These are phyloP conservation scores for Montipora cactus DNA, from an alignment of 64 coral and sea anemone genomes.

Conservation along the genomic window DNA sequence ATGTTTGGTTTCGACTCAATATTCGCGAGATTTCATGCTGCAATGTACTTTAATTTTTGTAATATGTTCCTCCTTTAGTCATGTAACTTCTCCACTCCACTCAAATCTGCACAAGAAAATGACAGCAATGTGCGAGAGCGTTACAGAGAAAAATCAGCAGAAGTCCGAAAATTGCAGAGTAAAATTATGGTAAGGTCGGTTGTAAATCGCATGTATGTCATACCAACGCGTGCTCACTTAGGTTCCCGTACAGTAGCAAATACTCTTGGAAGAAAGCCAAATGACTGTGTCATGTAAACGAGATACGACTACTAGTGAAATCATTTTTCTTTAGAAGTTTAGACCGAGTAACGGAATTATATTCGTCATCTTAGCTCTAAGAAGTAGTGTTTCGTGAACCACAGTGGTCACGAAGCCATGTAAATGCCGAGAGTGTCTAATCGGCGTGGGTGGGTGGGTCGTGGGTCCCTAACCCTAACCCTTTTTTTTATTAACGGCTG, in stretches of 20 bases:
- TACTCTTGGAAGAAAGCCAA: not conserved
- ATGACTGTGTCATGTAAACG: too few relatives aligned
- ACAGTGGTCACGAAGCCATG: too few relatives aligned
- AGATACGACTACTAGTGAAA: too few relatives aligned
- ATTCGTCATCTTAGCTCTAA: too few relatives aligned
- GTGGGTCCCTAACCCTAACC: too few relatives aligned
- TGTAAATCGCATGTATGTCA: not conserved
- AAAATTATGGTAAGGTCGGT: conserved; percentile 90
- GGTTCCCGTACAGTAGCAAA: not conserved
- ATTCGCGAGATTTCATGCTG: too few relatives aligned
- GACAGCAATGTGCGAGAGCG: conserved; percentile 73
- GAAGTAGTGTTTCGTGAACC: too few relatives aligned
- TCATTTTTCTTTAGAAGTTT: too few relatives aligned
- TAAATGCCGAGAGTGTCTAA: too few relatives aligned
- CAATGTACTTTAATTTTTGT: not conserved
- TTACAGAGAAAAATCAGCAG: conserved; percentile 82
- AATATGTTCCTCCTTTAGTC: not conserved
- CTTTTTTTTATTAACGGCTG: too few relatives aligned
- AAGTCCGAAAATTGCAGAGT: conserved; percentile 77
- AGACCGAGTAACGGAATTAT: too few relatives aligned
- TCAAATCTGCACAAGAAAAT: conserved; percentile 46
- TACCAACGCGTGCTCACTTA: not conserved
- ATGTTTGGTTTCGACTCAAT: not conserved
- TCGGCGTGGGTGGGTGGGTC: too few relatives aligned
- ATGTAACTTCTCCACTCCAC: conserved; percentile 13